phyloP scores from a whole-genome alignment of 2,888 invertebrate genomes.

The Adela reaumurella region DNA sequence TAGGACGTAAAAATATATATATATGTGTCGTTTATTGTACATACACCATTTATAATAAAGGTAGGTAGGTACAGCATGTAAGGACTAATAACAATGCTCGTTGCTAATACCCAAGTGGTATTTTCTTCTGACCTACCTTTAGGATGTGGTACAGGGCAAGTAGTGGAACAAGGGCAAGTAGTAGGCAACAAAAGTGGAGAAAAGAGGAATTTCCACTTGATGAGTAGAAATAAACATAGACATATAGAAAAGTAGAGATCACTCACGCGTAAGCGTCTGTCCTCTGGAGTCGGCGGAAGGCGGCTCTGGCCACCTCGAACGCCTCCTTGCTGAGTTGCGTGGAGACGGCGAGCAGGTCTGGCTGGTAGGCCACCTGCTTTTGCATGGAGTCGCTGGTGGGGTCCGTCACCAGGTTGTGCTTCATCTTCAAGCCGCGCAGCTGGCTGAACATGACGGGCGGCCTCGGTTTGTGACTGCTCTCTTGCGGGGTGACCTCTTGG shows the following conservation, averaged over 20 bases:
- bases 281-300: slow-evolving; percentile 31
- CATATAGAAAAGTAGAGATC: slow-evolving; percentile 7
- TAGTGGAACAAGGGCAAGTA: no score
- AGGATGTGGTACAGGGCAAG: no score
- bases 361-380: slow-evolving; percentile 39
- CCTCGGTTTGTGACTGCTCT: slow-evolving; percentile 17
- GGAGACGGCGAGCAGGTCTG: slow-evolving; percentile 44
- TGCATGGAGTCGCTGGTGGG: slow-evolving; percentile 29
- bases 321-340: slow-evolving; percentile 42
- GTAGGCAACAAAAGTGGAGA: no score
- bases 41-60: no score
- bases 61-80: no score
- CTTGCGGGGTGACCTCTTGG: slow-evolving; percentile 13
- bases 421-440: slow-evolving; percentile 39
- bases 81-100: no score
- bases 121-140: no score
- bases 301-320: slow-evolving; percentile 32
- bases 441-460: slow-evolving; percentile 14
- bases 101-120: no score
- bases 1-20: no score
- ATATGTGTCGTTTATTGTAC: no score
- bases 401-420: slow-evolving; percentile 41
- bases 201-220: no score
- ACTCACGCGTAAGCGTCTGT: slow-evolving; percentile 52
- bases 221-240: neutral